Evolutionary conservation across 2,888 invertebrate species (phyloP), one percentile per base, ranked within the genome.

Genomic region (Brachylomia viminalis): DNA sequence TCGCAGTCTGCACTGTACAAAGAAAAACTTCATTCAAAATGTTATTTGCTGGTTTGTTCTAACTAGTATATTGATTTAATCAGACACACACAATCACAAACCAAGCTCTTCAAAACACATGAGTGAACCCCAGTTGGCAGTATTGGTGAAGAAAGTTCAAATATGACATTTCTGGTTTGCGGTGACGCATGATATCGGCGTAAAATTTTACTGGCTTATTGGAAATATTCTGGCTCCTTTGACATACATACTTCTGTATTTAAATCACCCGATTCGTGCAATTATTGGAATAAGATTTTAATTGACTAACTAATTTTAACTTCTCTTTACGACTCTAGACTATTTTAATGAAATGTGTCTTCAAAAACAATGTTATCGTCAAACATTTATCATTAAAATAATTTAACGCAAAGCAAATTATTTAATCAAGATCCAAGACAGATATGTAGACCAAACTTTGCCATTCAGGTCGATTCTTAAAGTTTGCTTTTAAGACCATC

Each of bases 351-450:
- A 75, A 80, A 75, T 56, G 64, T 79, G 52, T 77, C 61, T 84
- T 71, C 52, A 54, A 71, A 75, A 79, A 86, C 54, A 86, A 72
- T 42, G 64, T 74, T 67, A 79, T 69, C 52, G n/a, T 65, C 62
- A 65, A 78, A 79, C 83, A 82, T 71, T 59, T 67, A 67, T 73
- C 72, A 52, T 74, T 70, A 70, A 64, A 78, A 76, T 80, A 80
- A 83, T 86, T 52, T 72, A 77, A 72, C 42, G 27, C 70, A 82
- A 70, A 75, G 80, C 61, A 80, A 86, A 86, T 86, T 80, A 80
- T 77, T 66, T 82, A 77, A 85, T 86, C 76, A 80, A 86, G 83
- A 83, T 86, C 66, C 62, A 73, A 80, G 74, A 73, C 62, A 65
- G 72, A 73, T 77, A 75, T 62, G 70, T 66, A 59, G 58, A 77